Percentiles rank a stretch among this genome's conserved stretches.
Evolutionary conservation across 2,113 vertebrate species (phyloP).

Genomic region (Craseonycteris thonglongyai): DNA sequence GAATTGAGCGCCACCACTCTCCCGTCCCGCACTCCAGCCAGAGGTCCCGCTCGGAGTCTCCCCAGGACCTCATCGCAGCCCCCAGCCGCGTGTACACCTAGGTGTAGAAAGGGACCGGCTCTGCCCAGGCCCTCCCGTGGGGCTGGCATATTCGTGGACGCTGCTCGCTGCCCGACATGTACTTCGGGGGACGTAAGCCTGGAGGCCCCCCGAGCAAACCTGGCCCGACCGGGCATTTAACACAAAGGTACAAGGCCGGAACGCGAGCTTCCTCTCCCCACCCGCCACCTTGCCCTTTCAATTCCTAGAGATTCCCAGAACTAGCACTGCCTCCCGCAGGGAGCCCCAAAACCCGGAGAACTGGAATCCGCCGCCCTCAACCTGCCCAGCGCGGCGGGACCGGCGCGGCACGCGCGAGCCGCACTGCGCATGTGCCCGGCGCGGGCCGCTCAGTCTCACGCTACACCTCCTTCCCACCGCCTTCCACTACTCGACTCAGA

Average conservation of each 20-base stretch:
- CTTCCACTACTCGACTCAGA: slow-evolving; percentile 70
- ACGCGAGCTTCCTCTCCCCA: not conserved
- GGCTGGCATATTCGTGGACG: not conserved
- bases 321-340: slow-evolving; percentile 34
- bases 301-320: slow-evolving; percentile 69
- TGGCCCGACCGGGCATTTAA: not conserved
- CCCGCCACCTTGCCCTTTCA: not conserved
- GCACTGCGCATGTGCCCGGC: slow-evolving; percentile 55
- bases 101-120: not conserved
- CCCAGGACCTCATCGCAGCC: not conserved
- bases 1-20: not conserved
- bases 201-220: not conserved
- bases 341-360: slow-evolving; percentile 67
- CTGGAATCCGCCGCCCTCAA: slow-evolving; percentile 30
- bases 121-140: not conserved
- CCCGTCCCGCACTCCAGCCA: not conserved
- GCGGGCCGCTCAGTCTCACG: slow-evolving; percentile 63
- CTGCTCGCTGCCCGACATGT: not conserved
- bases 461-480: slow-evolving; percentile 50
- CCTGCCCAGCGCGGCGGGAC: slow-evolving; percentile 33
- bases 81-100: not conserved
- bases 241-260: not conserved
- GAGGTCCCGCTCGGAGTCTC: not conserved
- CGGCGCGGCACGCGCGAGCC: slow-evolving; percentile 35
- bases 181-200: not conserved